phyloP scores from a whole-genome alignment of 2,113 vertebrate genomes.

The Pachycephala philippinensis region DNA sequence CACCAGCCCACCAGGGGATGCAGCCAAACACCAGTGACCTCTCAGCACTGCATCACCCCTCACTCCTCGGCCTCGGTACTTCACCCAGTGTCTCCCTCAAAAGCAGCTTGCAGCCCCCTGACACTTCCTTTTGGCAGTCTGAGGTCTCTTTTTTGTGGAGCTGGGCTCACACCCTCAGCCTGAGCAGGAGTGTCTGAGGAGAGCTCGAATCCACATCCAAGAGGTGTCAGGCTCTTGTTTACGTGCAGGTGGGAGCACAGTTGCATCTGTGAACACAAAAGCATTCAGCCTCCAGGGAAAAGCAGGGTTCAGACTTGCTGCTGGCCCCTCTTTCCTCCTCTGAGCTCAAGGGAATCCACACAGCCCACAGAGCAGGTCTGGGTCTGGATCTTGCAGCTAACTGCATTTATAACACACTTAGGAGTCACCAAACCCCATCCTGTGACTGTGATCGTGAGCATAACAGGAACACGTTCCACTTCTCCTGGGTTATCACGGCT shows the following conservation, averaged over 20 bases:
- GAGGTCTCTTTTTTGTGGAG: not conserved
- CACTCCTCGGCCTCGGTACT: not conserved
- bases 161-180: not conserved
- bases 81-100: accelerated
- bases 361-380: accelerated
- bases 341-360: not conserved
- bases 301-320: not conserved
- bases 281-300: not conserved
- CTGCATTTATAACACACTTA: not conserved
- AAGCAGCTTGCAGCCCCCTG: not conserved
- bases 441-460: accelerated
- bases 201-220: not conserved
- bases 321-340: not conserved
- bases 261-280: not conserved
- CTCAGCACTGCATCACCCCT: not conserved
- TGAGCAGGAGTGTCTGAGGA: not conserved
- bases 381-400: not conserved
- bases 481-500: not conserved
- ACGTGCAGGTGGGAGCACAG: not conserved
- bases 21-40: accelerated
- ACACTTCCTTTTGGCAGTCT: not conserved
- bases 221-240: not conserved
- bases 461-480: not conserved
- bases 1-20: not conserved
- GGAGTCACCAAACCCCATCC: not conserved